Percentiles rank a stretch among this genome's conserved stretches.
Evolutionary conservation across 2,888 invertebrate species (phyloP).

Genomic region (Catocala sponsa): DNA sequence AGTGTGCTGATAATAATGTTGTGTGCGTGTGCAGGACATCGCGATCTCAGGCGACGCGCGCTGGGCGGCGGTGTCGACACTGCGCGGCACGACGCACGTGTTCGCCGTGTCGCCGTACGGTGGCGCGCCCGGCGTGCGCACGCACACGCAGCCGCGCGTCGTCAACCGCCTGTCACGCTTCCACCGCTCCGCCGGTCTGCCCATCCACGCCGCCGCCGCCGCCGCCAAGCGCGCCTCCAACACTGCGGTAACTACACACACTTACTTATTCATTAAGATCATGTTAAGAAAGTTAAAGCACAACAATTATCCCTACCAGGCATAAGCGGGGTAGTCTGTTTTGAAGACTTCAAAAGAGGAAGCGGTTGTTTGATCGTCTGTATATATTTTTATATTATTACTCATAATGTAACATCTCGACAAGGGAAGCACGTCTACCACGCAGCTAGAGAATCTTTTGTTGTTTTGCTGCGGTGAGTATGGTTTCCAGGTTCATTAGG

Average conservation of each 20-base stretch:
- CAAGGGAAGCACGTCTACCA: too few species aligned
- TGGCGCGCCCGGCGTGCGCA: constrained; percentile 96
- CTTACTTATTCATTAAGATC: too few species aligned
- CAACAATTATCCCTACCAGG: too few species aligned
- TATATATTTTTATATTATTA: too few species aligned
- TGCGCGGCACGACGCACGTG: constrained; percentile 98
- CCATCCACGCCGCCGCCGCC: constrained; percentile 73
- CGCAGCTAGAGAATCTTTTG: too few species aligned
- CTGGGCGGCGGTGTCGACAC: constrained; percentile 98
- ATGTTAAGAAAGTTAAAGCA: too few species aligned
- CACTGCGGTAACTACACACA: constrained; percentile 52
- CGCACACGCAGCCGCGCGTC: constrained; percentile 97
- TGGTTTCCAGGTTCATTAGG: too few species aligned
- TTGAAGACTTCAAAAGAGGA: too few species aligned
- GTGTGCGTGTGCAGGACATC: constrained; percentile 89
- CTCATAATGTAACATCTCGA: too few species aligned
- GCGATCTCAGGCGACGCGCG: constrained; percentile 97
- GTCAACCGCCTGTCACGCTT: constrained; percentile 98
- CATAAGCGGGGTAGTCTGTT: too few species aligned
- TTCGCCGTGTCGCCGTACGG: constrained; percentile 99
- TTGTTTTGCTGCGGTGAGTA: too few species aligned
- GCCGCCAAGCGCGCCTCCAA: constrained; percentile 49
- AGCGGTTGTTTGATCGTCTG: too few species aligned
- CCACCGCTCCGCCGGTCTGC: constrained; percentile 97
- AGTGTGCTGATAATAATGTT: background rate